Conservation (phyloP, 2,113 vertebrate genomes). For the Sterrhoptilus dennistouni region DNA sequence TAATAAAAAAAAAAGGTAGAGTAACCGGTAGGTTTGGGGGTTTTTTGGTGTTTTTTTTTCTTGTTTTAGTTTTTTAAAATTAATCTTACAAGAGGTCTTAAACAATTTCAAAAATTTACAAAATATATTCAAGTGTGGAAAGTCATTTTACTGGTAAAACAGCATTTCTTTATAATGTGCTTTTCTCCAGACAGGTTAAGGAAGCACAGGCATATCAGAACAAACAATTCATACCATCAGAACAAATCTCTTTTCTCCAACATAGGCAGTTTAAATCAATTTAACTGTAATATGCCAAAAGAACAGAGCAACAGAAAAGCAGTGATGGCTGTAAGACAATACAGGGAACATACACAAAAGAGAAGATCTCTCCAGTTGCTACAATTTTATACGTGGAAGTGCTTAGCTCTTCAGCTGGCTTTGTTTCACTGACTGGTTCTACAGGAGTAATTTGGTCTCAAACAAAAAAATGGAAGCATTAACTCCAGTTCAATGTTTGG, state of each 20-base stretch:
- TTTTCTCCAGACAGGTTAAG: not conserved
- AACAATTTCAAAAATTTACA: conserved; percentile 46
- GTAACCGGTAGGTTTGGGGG: not conserved
- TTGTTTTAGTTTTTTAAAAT: not conserved
- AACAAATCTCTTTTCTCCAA: not conserved
- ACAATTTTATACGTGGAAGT: not conserved
- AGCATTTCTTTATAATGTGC: conserved; percentile 1
- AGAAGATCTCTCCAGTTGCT: not conserved
- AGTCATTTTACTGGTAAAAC: conserved; percentile 27
- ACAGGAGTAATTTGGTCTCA: not conserved
- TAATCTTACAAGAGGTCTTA: conserved; percentile 20
- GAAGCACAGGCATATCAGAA: not conserved
- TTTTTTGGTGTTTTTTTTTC: not conserved
- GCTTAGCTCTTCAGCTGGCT: not conserved
- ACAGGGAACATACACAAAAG: not conserved
- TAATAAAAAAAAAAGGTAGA: not conserved
- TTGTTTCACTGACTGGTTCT: not conserved
- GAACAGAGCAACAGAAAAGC: not conserved
- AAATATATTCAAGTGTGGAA: conserved; percentile 44
- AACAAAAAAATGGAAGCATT: not conserved
- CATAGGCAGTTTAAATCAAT: not conserved
- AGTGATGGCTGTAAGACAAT: not conserved
- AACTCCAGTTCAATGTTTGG: not conserved
- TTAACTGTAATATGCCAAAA: not conserved
- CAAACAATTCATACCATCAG: not conserved